Evolutionary conservation across 2,797 vertebrate species (phyloP).

Genomic region (Cossypha niveicapilla): DNA sequence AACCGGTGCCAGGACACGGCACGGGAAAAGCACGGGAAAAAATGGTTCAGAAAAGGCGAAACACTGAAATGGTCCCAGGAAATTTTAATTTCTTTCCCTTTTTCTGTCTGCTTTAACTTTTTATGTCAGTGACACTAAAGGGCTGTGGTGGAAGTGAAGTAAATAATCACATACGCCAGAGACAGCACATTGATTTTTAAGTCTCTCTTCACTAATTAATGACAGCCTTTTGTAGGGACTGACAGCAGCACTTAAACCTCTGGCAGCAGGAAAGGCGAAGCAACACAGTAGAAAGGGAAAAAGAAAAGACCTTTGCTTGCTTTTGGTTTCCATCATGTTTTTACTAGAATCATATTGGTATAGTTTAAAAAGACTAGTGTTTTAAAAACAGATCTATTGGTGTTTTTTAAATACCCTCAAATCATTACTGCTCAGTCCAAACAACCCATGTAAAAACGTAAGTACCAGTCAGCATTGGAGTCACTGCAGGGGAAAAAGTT

Average conservation of each 20-base stretch:
- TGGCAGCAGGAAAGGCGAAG: not conserved
- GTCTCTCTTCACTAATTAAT: not conserved
- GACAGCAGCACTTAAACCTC: not conserved
- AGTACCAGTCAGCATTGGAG: not conserved
- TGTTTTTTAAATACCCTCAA: not conserved
- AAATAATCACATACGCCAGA: not conserved
- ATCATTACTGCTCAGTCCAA: not conserved
- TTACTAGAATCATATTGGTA: not conserved
- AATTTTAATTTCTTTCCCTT: not conserved
- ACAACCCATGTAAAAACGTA: not conserved
- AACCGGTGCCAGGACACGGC: rapidly evolving
- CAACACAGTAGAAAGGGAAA: not conserved
- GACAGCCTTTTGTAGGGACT: not conserved
- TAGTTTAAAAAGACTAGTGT: not conserved
- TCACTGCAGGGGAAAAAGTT: not conserved
- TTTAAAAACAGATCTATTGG: not conserved
- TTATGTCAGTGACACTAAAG: not conserved
- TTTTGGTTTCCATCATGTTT: not conserved
- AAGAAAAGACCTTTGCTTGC: not conserved
- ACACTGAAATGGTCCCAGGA: not conserved
- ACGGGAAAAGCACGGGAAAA: rapidly evolving
- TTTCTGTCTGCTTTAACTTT: not conserved
- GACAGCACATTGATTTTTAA: not conserved
- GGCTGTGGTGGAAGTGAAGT: not conserved
- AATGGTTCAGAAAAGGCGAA: not conserved